Evolutionary conservation across 1,140 invertebrate genomes (phyloP), one percentile per base, ranked within the genome.

Genomic region (Limonius californicus): DNA sequence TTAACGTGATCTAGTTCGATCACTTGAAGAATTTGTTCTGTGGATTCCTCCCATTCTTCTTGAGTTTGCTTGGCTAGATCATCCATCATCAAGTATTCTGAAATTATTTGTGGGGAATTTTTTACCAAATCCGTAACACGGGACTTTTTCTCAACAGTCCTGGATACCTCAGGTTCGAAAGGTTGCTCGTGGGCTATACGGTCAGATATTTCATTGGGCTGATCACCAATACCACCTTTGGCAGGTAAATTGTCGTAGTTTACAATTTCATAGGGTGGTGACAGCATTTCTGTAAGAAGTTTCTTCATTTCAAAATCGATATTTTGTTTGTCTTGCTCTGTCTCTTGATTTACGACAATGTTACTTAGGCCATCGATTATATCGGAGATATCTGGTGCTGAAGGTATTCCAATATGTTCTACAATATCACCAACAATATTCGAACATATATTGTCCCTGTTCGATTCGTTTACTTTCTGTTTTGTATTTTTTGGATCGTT

Each of bases 81-180:
- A 18, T 60, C 62, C 16, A 53, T 39, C 55, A 57, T 57, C 0
- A 68, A 35, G 16, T 61, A 57, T 32, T 64, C 62, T 11, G 32
- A 60, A 1, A 68, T 32, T 0, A 58, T 57, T 47, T 68, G 62
- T 19, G 58, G 66, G 1, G 67, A 68, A 47, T 68, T 68, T 60
- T 66, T 68, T 9, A 68, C 61, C 23, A 68, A 54, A 64, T 68
- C 67, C 1, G 67, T 68, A 11, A 68, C 43, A 18, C 67, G 27
- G 1, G 64, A 61, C 32, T 68, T 68, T 54, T 68, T 68, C 53
- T 66, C 67, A 1, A 68, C 59, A 1, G 39, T n/a, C 27, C 62
- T 62, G 7, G 42, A 4, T 2, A 8, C 15, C 20, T 64, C 57
- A 0, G 53, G 8, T 20, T 57, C 47, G 1, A 45, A 16, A 8